Base-by-base conservation (phyloP, 2,113 vertebrate species). In the Corvus cornix region DNA sequence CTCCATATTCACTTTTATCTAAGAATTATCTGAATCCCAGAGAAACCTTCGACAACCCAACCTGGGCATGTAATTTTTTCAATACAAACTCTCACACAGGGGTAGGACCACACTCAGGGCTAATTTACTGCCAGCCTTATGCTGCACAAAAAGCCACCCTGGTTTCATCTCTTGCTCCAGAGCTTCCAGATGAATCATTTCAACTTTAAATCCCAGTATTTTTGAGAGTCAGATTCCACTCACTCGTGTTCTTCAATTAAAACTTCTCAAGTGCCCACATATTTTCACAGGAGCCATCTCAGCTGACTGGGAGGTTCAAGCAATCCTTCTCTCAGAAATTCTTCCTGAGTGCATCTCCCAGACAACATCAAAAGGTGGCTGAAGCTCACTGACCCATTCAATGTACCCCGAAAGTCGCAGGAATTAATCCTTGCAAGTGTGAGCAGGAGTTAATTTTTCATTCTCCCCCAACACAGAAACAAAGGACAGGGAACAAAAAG, bases 381-480 rank as follows among this genome's bases (percentile, higher is more conserved):
- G 92, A 96, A 96, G 96, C 87, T 96, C 98, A 97, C 31, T 97
- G 97, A 98, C 97, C 97, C 97, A 96, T 96, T 97, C 97, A 97
- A 84, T 80, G 74, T 89, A 87, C 92, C 97, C 95, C 97, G 68
- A 68, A 96, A 95, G 95, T 92, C 37, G 28, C 94, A 88, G 95
- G 92, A 90, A 96, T 96, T 96, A 94, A 98, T 95, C 96, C 94
- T 90, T 84, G 70, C 84, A 74, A 96, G 80, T 39, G 59, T 26
- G 37, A 97, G 93, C 87, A 96, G 94, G 94, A 98, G 97, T 97
- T 97, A 97, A 97, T 95, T 97, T 97, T 95, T 97, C 93, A 74
- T 93, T 92, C 94, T 96, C 96, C 78, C 74, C 72, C 93, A 90
- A 31, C 60, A 76, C 46, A 89, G 87, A 95, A 67, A 92, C 88